Base-by-base conservation (phyloP, 2,797 vertebrate genomes). In the Poeciliopsis infans region DNA sequence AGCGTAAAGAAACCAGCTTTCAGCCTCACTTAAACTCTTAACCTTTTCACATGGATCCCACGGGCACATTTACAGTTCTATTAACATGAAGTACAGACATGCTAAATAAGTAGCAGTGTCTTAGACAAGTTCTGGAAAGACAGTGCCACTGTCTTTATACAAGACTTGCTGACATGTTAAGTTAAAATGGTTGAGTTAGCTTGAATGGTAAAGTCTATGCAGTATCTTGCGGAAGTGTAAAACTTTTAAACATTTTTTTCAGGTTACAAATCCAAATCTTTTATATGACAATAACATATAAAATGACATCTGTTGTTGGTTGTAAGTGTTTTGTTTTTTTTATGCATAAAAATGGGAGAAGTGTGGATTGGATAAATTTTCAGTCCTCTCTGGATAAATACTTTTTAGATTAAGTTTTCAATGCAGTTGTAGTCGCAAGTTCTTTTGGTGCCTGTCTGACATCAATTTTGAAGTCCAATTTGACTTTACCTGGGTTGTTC, bases 71-170 rank as follows among this genome's bases (percentile, higher is more conserved):
- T 73, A 23, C 49, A 73, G 28, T 36, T 78, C 11, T 39, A 45
- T 75, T 71, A 72, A 64, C 23, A 70, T 70, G 28, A 8, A 75
- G 23, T 47, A 39, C 13, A 43, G 36, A 77, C 33, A n/a, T 33
- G 15, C 36, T 70, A 33, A 61, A 41, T 28, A 69, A 75, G 33
- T 75, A 59, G 12, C 5, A 57, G 31, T n/a, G 41, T 33, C 12
- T 72, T 45, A 51, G 45, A 55, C 8, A 2, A n/a, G 41, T 12
- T 33, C 31, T 57, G 41, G 31, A 53, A 8, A 76, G 69, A 31
- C 41, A 57, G 36, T 43, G 41, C 69, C 10, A 11, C 23, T 25
- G 12, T 55, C 51, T 70, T 4, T 4, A 45, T 55, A n/a, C 28
- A 46, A 20, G 4, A 28, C n/a, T 28, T 7, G 41, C 11, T 75